Conservation (phyloP, 2,797 vertebrate genomes). For the Pteronotus mesoamericanus region DNA sequence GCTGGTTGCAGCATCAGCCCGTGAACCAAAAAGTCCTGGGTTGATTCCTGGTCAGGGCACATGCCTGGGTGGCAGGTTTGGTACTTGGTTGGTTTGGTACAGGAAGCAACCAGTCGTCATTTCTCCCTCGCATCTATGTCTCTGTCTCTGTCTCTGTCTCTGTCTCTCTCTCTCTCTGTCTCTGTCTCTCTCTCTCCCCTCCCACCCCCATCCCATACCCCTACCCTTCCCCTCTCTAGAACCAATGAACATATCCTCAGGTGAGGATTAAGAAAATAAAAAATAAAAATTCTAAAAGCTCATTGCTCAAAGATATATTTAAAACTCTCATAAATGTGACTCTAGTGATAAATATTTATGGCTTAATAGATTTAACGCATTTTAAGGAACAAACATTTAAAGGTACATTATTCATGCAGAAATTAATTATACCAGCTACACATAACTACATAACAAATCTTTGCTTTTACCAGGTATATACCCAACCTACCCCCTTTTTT, state of each 20-base stretch:
- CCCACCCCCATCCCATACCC: no score
- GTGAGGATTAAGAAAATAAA: not conserved
- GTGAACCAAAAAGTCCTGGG: not conserved
- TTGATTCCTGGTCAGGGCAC: not conserved
- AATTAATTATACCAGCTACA: not conserved
- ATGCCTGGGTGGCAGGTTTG: not conserved
- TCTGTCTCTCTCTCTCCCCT: not conserved
- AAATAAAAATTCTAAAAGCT: not conserved
- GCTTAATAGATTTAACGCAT: constrained; percentile 1
- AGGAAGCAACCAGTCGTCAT: no score
- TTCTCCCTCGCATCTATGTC: no score
- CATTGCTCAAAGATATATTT: not conserved
- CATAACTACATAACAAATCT: not conserved
- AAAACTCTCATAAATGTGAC: not conserved
- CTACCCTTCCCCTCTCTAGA: no score
- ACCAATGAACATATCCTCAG: no score
- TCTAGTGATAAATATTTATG: not conserved
- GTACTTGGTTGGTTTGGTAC: not conserved
- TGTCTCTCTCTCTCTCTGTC: not conserved
- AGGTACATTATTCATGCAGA: not conserved
- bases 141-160: not conserved
- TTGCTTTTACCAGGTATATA: not conserved
- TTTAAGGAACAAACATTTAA: constrained; percentile 21
- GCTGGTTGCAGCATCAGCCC: not conserved
- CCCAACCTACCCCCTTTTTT: not conserved